phyloP scores from a whole-genome alignment of 64 coral and sea anemone genomes.

The Actinia equina region DNA sequence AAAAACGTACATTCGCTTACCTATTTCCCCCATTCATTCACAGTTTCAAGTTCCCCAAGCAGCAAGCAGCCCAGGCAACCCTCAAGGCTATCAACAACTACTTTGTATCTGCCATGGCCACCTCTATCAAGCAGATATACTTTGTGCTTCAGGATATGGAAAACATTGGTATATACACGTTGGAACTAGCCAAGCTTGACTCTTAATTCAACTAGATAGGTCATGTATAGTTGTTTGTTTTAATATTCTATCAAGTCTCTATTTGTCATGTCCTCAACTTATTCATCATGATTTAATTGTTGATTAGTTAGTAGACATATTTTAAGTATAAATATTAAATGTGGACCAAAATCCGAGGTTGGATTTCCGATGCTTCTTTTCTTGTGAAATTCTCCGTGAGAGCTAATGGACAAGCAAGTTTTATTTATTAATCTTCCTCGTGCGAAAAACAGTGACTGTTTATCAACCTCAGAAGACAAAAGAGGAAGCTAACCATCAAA shows the following conservation, averaged over 20 bases:
- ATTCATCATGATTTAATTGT: background rate
- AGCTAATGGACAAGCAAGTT: too few relatives aligned
- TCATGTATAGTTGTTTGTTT: conserved; percentile 4
- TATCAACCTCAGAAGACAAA: too few relatives aligned
- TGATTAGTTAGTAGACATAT: background rate
- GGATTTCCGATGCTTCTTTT: too few relatives aligned
- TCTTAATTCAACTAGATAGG: background rate
- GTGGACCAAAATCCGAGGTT: too few relatives aligned
- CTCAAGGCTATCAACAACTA: conserved; percentile 96
- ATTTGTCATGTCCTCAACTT: background rate
- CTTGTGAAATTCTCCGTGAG: too few relatives aligned
- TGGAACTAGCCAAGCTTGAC: conserved; percentile 83
- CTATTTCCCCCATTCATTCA: background rate
- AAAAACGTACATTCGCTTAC: background rate
- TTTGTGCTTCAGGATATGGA: conserved; percentile 86
- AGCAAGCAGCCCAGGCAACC: conserved; percentile 71
- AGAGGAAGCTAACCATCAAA: too few relatives aligned
- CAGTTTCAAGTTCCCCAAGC: conserved; percentile 77
- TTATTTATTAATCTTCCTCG: too few relatives aligned
- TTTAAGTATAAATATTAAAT: background rate
- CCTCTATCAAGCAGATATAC: conserved; percentile 89
- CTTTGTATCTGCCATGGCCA: conserved; percentile 96
- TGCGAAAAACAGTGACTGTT: too few relatives aligned
- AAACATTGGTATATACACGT: conserved; percentile 80
- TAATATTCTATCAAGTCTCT: background rate